Evolutionary conservation across 1,140 invertebrate species (phyloP).

Genomic region (Anastrepha obliqua): DNA sequence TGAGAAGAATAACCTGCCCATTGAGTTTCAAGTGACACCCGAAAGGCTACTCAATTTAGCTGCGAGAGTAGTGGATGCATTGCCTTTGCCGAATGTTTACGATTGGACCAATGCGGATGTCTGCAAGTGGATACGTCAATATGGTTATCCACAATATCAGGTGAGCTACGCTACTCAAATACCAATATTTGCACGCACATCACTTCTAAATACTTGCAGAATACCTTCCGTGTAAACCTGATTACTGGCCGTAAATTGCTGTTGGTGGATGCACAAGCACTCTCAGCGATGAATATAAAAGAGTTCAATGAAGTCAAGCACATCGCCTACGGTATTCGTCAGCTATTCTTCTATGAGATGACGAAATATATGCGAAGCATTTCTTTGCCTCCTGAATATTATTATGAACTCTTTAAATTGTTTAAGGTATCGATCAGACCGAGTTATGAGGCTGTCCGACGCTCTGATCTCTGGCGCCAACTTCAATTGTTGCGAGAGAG

Average conservation of each 20-base stretch:
- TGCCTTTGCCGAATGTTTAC: conserved; percentile 65
- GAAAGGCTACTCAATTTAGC: conserved; percentile 66
- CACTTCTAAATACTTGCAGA: conserved; percentile 56
- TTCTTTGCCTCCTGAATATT: conserved; percentile 60
- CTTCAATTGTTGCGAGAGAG: conserved; percentile 55
- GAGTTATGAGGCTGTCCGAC: conserved; percentile 65
- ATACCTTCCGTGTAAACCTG: conserved; percentile 68
- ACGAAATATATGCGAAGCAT: conserved; percentile 45
- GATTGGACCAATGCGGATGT: conserved; percentile 69
- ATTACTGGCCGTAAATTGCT: conserved; percentile 68
- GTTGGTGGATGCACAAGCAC: conserved; percentile 67
- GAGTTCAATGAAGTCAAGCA: conserved; percentile 68
- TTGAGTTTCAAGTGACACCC: conserved; percentile 64
- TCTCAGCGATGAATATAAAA: conserved; percentile 66
- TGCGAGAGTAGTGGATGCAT: conserved; percentile 64
- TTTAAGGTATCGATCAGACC: conserved; percentile 64
- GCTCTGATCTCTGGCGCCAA: conserved; percentile 66
- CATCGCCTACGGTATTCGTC: conserved; percentile 65
- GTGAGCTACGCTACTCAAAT: conserved; percentile 55
- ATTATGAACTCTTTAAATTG: conserved; percentile 65
- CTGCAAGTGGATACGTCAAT: conserved; percentile 64
- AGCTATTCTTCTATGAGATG: conserved; percentile 65
- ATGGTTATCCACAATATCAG: conserved; percentile 69
- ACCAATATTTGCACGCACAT: neutral
- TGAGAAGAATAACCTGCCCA: conserved; percentile 60